These are phyloP conservation scores for Australoheros facetus DNA, from an alignment of 2,797 vertebrate species.

Conservation along the genomic window DNA sequence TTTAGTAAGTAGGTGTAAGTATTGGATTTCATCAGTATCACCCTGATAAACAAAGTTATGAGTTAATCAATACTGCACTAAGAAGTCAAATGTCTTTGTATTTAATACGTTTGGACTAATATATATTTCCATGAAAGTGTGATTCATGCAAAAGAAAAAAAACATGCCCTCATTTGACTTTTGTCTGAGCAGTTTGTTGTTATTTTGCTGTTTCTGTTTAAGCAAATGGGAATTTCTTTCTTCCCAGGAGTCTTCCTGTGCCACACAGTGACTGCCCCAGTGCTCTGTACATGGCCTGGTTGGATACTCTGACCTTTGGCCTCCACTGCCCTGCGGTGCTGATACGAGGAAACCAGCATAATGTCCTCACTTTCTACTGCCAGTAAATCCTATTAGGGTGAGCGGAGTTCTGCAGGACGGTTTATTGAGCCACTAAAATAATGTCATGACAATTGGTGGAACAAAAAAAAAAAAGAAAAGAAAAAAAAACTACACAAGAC, in stretches of 20 bases:
- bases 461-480: too few species aligned
- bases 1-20: too few species aligned
- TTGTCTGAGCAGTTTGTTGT: background rate
- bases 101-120: too few species aligned
- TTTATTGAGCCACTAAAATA: background rate
- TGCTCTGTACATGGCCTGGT: conserved; percentile 80
- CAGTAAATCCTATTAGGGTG: conserved; percentile 52
- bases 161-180: too few species aligned
- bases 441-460: background rate
- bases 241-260: conserved; percentile 76
- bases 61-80: background rate
- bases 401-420: background rate
- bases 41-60: too few species aligned
- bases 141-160: too few species aligned
- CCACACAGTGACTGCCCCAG: conserved; percentile 75
- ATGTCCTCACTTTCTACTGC: conserved; percentile 80
- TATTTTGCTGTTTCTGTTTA: background rate
- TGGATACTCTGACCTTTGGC: conserved; percentile 73
- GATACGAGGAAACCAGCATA: conserved; percentile 82
- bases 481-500: background rate
- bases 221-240: background rate
- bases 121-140: too few species aligned
- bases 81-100: accelerated
- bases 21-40: too few species aligned
- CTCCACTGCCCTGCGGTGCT: conserved; percentile 45